A percentile compares a stretch with the other conserved stretches of the same genome.
Conservation (phyloP, 1,140 invertebrate species). For the Euwallacea fornicatus region DNA sequence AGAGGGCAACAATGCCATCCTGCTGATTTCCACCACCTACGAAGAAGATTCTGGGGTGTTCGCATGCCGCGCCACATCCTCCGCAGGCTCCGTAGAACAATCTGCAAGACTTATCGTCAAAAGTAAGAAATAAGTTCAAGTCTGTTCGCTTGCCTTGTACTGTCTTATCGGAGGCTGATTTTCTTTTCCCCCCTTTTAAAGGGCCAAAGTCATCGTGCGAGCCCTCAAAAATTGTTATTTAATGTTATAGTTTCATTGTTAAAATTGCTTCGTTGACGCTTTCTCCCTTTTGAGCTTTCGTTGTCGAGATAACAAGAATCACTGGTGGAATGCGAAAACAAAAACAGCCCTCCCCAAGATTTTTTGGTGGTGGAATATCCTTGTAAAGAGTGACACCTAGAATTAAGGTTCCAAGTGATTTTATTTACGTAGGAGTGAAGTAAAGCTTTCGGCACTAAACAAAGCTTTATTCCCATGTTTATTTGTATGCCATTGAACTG, state of each 20-base stretch:
- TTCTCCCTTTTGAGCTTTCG: constrained; percentile 25
- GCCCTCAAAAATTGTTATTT: neutral
- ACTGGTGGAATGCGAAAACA: constrained; percentile 30
- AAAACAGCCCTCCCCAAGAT: constrained; percentile 23
- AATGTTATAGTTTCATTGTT: neutral
- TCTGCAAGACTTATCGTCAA: constrained; percentile 92
- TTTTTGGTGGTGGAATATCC: constrained; percentile 37
- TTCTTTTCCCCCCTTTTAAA: constrained; percentile 12
- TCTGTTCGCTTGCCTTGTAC: constrained; percentile 27
- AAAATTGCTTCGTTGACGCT: neutral
- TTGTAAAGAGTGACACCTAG: constrained; percentile 28
- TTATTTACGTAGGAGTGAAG: constrained; percentile 49
- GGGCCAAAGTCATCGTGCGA: neutral
- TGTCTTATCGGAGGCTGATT: constrained; percentile 27
- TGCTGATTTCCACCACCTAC: constrained; percentile 88
- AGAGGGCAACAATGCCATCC: constrained; percentile 84
- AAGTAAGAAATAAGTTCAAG: constrained; percentile 86
- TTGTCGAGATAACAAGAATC: constrained; percentile 29
- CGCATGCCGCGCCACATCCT: constrained; percentile 87
- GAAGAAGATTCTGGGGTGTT: constrained; percentile 93
- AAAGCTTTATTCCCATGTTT: constrained; percentile 38
- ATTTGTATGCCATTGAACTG: constrained; percentile 43
- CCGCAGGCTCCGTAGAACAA: constrained; percentile 87
- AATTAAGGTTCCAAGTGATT: constrained; percentile 52
- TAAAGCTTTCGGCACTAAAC: constrained; percentile 48